phyloP scores from a whole-genome alignment of 2,113 vertebrate genomes.

The Budorcas taxicolor region DNA sequence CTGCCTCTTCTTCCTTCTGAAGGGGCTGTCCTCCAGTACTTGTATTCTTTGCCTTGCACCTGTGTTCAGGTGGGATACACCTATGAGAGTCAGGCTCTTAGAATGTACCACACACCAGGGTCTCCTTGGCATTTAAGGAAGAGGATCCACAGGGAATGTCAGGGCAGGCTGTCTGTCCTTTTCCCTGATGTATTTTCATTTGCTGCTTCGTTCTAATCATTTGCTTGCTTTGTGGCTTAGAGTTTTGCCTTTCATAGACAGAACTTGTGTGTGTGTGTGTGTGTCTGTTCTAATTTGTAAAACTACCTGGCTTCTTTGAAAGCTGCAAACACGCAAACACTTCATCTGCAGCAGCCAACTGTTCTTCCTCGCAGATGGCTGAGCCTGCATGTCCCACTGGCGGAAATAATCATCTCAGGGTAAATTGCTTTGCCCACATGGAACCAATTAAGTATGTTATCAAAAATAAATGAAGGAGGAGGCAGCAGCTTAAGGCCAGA shows the following conservation, averaged over 20 bases:
- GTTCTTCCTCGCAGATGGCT: slow-evolving; percentile 58
- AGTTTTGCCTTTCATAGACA: slow-evolving; percentile 18
- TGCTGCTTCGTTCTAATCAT: background rate
- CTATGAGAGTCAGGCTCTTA: background rate
- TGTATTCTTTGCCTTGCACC: background rate
- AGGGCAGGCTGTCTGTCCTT: background rate
- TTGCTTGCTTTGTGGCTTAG: background rate
- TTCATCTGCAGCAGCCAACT: slow-evolving; percentile 48
- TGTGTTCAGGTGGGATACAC: background rate
- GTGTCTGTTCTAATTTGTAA: background rate
- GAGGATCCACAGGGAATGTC: background rate
- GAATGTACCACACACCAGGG: no score
- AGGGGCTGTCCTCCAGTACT: background rate
- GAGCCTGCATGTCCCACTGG: slow-evolving; percentile 21
- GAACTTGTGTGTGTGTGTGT: background rate
- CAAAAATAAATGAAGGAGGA: slow-evolving; percentile 69
- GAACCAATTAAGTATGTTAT: slow-evolving; percentile 70
- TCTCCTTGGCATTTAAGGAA: background rate
- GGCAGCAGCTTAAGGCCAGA: slow-evolving; percentile 64
- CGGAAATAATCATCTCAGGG: slow-evolving; percentile 63
- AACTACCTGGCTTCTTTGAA: slow-evolving; percentile 57
- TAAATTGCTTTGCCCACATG: slow-evolving; percentile 67
- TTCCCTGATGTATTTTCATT: background rate
- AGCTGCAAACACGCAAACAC: slow-evolving; percentile 22
- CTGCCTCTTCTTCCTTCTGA: background rate